These are phyloP conservation scores for Lasioglossum baleicum DNA, from an alignment of 1,140 invertebrate genomes.

Conservation along the genomic window DNA sequence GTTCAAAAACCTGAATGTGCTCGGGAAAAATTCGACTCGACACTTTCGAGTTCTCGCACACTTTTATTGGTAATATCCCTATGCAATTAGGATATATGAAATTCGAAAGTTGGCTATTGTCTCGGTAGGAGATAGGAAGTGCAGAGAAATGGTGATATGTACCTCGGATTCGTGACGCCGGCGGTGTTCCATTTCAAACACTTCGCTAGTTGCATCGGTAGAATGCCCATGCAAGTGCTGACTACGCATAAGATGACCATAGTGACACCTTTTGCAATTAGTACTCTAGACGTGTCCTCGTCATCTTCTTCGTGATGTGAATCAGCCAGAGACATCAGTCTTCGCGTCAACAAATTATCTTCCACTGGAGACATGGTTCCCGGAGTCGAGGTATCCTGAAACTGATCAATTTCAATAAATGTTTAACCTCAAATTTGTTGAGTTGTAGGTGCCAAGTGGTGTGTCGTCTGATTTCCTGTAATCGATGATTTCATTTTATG, in stretches of 20 bases:
- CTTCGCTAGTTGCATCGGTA: constrained; percentile 85
- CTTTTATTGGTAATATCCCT: too few relatives aligned
- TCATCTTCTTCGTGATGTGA: constrained; percentile 55
- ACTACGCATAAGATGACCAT: constrained; percentile 86
- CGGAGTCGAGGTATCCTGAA: neutral
- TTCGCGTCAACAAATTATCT: neutral
- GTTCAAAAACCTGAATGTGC: too few relatives aligned
- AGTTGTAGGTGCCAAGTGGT: too few relatives aligned
- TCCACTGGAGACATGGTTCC: constrained; percentile 25
- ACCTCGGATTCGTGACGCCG: constrained; percentile 75
- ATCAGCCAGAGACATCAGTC: neutral
- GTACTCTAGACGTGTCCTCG: constrained; percentile 71
- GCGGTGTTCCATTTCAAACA: constrained; percentile 83
- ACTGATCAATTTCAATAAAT: neutral
- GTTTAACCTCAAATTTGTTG: too few relatives aligned
- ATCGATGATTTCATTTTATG: too few relatives aligned
- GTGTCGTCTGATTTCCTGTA: too few relatives aligned
- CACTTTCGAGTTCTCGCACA: too few relatives aligned
- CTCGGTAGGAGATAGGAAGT: neutral
- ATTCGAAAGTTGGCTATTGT: neutral
- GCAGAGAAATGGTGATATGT: constrained; percentile 7
- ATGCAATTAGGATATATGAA: too few relatives aligned
- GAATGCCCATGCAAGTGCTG: constrained; percentile 85
- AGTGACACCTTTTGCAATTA: constrained; percentile 85
- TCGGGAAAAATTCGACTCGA: too few relatives aligned